phyloP scores from a whole-genome alignment of 1,140 invertebrate species.

The Orchesella cincta region DNA sequence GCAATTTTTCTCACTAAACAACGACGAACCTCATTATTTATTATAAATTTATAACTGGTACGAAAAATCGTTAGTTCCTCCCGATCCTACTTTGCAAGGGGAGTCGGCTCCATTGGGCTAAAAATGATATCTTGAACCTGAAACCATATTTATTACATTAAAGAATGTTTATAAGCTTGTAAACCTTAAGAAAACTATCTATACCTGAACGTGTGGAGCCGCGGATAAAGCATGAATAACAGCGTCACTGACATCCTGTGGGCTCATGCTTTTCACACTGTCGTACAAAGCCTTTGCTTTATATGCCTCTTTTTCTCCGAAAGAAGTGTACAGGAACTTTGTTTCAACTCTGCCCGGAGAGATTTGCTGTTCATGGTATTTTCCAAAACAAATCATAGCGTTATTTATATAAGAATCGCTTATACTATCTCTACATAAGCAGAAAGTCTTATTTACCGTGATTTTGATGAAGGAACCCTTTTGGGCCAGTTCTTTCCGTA shows the following conservation, averaged over 20 bases:
- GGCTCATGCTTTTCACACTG: background rate
- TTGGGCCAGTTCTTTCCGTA: background rate
- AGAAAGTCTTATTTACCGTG: conserved; percentile 14
- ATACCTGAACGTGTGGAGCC: conserved; percentile 9
- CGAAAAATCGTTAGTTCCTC: too few species aligned
- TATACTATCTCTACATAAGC: too few species aligned
- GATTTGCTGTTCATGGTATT: conserved; percentile 12
- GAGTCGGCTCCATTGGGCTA: conserved; percentile 1
- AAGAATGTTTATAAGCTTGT: too few species aligned
- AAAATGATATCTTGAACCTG: conserved; percentile 15
- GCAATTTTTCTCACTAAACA: too few species aligned
- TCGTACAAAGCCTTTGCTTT: background rate
- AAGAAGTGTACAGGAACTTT: conserved; percentile 5
- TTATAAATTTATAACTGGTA: too few species aligned
- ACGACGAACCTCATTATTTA: too few species aligned
- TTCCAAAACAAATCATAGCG: too few species aligned
- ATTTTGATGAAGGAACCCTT: conserved; percentile 12
- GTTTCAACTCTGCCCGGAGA: conserved; percentile 10
- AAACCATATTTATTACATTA: too few species aligned
- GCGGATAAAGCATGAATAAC: conserved; percentile 13
- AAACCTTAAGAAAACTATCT: too few species aligned
- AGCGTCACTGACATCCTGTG: conserved; percentile 12
- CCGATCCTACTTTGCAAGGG: too few species aligned
- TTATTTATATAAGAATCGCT: too few species aligned
- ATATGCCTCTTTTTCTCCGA: conserved; percentile 1